phyloP scores from a whole-genome alignment of 2,113 vertebrate species.

The Cebus imitator region DNA sequence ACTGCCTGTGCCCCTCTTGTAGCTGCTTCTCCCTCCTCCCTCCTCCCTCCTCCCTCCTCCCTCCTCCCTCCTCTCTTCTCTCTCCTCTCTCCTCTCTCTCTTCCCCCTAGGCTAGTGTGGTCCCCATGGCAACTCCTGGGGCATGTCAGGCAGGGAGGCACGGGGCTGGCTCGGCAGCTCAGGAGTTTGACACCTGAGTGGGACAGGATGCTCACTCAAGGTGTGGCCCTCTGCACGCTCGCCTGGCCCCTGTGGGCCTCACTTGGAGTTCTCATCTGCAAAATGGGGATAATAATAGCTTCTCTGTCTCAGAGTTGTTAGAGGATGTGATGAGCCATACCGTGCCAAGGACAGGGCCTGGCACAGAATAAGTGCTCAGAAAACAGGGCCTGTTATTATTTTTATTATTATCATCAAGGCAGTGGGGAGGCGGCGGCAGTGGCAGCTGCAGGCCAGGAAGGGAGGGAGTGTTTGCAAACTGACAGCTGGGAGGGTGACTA shows the following conservation, averaged over 20 bases:
- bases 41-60: not conserved
- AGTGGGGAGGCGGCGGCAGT: not conserved
- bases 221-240: not conserved
- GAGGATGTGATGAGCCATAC: not conserved
- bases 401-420: conserved; percentile 65
- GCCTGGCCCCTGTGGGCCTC: not conserved
- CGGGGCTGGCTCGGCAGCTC: too few relatives aligned
- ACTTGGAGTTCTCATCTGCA: not conserved
- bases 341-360: conserved; percentile 5
- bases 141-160: too few relatives aligned
- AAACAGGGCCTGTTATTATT: conserved; percentile 66
- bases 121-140: not conserved
- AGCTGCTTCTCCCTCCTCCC: not conserved
- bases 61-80: too few relatives aligned
- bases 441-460: conserved; percentile 61
- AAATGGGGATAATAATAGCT: not conserved
- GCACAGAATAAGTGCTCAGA: conserved; percentile 51
- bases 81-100: not conserved
- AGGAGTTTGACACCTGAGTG: not conserved
- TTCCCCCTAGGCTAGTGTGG: not conserved
- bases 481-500: conserved; percentile 70
- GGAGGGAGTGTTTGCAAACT: conserved; percentile 72
- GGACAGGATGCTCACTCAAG: not conserved
- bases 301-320: not conserved
- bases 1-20: rapidly evolving